phyloP scores from a whole-genome alignment of 1,140 invertebrate species.

The Grapholita molesta region DNA sequence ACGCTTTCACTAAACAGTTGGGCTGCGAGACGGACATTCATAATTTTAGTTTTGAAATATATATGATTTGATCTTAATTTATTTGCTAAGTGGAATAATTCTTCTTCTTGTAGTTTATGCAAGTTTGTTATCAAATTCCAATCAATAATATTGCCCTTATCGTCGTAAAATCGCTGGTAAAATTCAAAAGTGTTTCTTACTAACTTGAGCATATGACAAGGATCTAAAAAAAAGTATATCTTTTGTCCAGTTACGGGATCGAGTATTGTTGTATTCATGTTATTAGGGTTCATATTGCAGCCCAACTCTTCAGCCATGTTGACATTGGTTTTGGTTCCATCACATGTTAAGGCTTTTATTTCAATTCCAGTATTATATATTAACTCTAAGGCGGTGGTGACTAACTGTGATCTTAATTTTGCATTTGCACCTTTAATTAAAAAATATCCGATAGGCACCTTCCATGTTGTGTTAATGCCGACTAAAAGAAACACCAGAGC shows the following conservation, averaged over 20 bases:
- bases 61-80: conserved; percentile 30
- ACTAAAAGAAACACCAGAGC: conserved; percentile 27
- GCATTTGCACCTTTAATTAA: conserved; percentile 22
- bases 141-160: conserved; percentile 15
- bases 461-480: conserved; percentile 25
- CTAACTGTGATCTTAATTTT: conserved; percentile 28
- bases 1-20: conserved; percentile 30
- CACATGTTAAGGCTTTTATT: conserved; percentile 33
- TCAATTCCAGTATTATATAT: conserved; percentile 31
- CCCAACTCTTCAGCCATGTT: conserved; percentile 22
- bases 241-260: conserved; percentile 20
- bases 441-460: conserved; percentile 35
- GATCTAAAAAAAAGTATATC: conserved; percentile 27
- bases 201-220: conserved; percentile 27
- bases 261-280: conserved; percentile 25
- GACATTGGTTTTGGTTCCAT: conserved; percentile 29
- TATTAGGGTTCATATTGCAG: conserved; percentile 22
- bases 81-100: conserved; percentile 27
- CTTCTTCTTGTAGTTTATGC: conserved; percentile 26
- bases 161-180: conserved; percentile 22
- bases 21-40: conserved; percentile 33
- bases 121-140: conserved; percentile 25
- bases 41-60: conserved; percentile 30
- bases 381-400: conserved; percentile 29
- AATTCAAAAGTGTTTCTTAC: conserved; percentile 25